Base-by-base conservation (phyloP, 2,888 invertebrate genomes). In the Serrognathus titanus region DNA sequence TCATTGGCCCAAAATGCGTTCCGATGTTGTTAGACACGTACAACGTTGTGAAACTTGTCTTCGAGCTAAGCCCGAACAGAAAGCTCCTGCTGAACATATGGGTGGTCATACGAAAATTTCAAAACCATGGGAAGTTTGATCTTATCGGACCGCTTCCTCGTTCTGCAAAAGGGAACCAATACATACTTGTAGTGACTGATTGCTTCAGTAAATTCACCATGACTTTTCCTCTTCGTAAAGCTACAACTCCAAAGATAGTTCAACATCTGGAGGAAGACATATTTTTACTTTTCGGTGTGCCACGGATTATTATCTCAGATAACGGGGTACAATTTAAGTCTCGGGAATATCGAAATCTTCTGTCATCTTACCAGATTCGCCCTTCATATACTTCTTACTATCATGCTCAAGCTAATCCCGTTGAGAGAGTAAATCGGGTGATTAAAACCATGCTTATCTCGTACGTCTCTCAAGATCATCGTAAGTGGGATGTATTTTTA, bases 401-500 rank as follows among this genome's bases (percentile, higher is more conserved):
- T 16, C 16, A 16, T 2, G 16, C 16, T 16, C 16, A 1, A 16
- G 16, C 16, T 16, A 16, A 16, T 16, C 16, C 16, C 16, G 16
- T 16, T 16, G 16, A 16, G 16, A 16, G 16, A 16, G 16, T 16
- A 16, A 16, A 16, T 16, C 16, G 16, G 2, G 16, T 16, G 16
- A 16, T 16, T 16, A 16, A 16, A 16, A 16, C 16, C 16, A 16
- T 16, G 2, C 16, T 16, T 2, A 16, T 16, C 16, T 16, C 16
- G 16, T 16, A 16, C 16, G 16, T 16, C 16, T 16, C 16, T 24
- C 24, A 24, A 24, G 24, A 24, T 5, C 24, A 68, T 47, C 71
- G 63, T 8, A 35, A 31, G 6, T 66, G 64, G 63, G 64, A 66
- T 57, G 12, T 49, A 16, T 43, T 62, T 50, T 53, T 67, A 13